Conservation (phyloP, 1,140 invertebrate species). For the Zaprionus capensis region DNA sequence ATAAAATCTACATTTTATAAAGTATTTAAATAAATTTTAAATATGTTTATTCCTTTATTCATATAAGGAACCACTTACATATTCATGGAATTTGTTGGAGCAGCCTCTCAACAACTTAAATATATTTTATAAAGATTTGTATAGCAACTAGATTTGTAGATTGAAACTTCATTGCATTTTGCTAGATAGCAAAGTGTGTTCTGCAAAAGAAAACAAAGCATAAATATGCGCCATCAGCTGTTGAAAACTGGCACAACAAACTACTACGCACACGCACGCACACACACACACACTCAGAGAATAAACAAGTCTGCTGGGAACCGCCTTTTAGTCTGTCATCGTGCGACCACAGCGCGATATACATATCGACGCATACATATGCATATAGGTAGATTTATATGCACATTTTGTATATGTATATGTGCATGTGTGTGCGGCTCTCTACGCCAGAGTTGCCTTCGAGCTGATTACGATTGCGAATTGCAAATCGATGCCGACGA, state of each 20-base stretch:
- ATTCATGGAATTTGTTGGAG: too few relatives aligned
- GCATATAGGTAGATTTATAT: slow-evolving; percentile 26
- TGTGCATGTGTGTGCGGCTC: slow-evolving; percentile 6
- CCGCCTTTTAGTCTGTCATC: slow-evolving; percentile 41
- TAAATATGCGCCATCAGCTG: slow-evolving; percentile 70
- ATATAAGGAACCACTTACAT: too few relatives aligned
- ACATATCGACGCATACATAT: slow-evolving; percentile 13
- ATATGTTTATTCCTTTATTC: too few relatives aligned
- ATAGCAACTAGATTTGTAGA: not conserved
- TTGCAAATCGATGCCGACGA: slow-evolving; percentile 76
- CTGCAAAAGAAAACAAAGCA: slow-evolving; percentile 38
- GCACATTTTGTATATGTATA: slow-evolving; percentile 25
- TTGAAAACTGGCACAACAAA: slow-evolving; percentile 57
- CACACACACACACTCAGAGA: not conserved
- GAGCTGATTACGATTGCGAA: slow-evolving; percentile 79
- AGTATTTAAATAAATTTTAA: not conserved
- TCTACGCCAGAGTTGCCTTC: slow-evolving; percentile 52
- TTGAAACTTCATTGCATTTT: slow-evolving; percentile 6
- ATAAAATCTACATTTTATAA: not conserved
- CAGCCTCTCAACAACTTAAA: not conserved
- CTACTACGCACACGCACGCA: slow-evolving; percentile 11
- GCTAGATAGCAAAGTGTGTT: slow-evolving; percentile 2
- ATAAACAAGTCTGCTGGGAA: slow-evolving; percentile 35
- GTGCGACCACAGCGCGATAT: slow-evolving; percentile 11
- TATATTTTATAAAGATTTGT: not conserved